Conservation (phyloP, 2,113 vertebrate species). For the Maccullochella peelii region DNA sequence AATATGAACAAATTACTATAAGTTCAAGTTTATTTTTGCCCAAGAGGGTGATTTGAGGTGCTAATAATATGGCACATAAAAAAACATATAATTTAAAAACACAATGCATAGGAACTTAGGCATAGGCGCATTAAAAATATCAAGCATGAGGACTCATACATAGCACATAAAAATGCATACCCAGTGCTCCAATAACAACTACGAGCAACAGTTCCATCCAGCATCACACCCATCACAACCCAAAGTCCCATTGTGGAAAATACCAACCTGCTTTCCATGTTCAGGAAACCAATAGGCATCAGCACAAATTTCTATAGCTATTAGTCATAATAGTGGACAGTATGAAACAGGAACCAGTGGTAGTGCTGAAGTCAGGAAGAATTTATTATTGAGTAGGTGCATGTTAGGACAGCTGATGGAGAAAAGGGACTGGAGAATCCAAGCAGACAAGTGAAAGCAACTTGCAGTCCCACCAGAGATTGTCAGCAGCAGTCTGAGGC, state of each 20-base stretch:
- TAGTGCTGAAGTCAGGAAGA: slow-evolving; percentile 60
- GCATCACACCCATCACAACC: neutral
- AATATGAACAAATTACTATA: neutral
- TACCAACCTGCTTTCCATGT: slow-evolving; percentile 15
- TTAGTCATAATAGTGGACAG: slow-evolving; percentile 51
- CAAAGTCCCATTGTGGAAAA: slow-evolving; percentile 21
- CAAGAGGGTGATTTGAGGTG: neutral
- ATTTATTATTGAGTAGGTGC: slow-evolving; percentile 52
- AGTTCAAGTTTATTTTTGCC: neutral
- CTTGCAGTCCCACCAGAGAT: slow-evolving; percentile 49
- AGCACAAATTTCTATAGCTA: slow-evolving; percentile 49
- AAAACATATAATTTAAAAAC: neutral
- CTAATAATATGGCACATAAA: neutral
- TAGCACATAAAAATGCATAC: neutral
- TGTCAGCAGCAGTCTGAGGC: slow-evolving; percentile 60
- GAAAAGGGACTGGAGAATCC: slow-evolving; percentile 39
- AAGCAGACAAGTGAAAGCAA: slow-evolving; percentile 65
- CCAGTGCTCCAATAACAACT: slow-evolving; percentile 4
- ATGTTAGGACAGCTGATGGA: slow-evolving; percentile 48
- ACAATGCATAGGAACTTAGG: neutral
- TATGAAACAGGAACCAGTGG: slow-evolving; percentile 20
- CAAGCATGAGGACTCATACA: neutral
- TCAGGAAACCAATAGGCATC: slow-evolving; percentile 36
- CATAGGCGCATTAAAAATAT: neutral
- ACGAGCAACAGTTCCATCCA: neutral